phyloP scores from a whole-genome alignment of 2,797 vertebrate species.

The Echiichthys vipera region DNA sequence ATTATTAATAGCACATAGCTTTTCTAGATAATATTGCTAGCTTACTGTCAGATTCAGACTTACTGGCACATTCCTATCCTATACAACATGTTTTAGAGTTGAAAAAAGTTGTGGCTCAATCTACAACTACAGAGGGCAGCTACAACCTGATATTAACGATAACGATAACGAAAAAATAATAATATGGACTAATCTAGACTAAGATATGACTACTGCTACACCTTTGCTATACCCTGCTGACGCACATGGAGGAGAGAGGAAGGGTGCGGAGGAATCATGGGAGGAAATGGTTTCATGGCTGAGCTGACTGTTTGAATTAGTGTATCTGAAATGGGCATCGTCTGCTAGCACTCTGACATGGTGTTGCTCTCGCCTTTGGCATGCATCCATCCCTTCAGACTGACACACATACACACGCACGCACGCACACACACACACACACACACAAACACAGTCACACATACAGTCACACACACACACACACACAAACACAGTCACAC shows the following conservation, averaged over 20 bases:
- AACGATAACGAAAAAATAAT: too few relatives aligned
- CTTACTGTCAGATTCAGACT: not conserved
- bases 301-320: constrained; percentile 85
- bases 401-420: constrained; percentile 57
- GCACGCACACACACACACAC: constrained; percentile 2
- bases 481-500: constrained; percentile 14
- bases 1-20: not conserved
- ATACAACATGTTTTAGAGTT: not conserved
- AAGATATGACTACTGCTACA: constrained; percentile 28
- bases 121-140: not conserved
- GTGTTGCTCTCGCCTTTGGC: constrained; percentile 86
- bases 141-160: constrained; percentile 1
- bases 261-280: constrained; percentile 66
- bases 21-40: not conserved
- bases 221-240: constrained; percentile 40
- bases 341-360: constrained; percentile 87
- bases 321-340: constrained; percentile 84
- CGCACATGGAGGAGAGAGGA: constrained; percentile 46
- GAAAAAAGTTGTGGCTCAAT: not conserved
- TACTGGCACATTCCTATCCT: not conserved
- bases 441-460: constrained; percentile 9
- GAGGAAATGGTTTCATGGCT: constrained; percentile 87
- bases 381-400: constrained; percentile 74
- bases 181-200: constrained; percentile 9
- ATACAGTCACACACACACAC: constrained; percentile 13